These are phyloP conservation scores for Tachysurus fulvidraco DNA, from an alignment of 2,113 vertebrate genomes.

Conservation along the genomic window DNA sequence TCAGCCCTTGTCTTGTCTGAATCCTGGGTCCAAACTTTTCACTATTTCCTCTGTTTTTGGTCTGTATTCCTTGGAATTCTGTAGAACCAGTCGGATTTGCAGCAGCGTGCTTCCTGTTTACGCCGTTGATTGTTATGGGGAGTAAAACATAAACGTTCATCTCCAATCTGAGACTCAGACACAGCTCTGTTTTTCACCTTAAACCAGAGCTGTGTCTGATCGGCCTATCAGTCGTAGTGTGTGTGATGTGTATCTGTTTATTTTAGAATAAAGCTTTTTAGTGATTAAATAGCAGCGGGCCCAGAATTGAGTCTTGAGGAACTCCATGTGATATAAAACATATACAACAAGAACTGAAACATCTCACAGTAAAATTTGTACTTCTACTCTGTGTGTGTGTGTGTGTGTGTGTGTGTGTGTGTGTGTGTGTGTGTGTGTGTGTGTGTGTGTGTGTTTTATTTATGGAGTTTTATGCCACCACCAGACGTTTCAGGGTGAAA, in stretches of 20 bases:
- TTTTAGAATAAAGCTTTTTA: neutral
- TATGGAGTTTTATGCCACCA: too few relatives aligned
- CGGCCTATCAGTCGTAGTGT: neutral
- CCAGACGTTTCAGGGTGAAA: too few relatives aligned
- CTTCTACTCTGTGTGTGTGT: neutral
- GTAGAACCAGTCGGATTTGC: neutral
- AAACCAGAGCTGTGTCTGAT: neutral
- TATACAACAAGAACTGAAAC: neutral
- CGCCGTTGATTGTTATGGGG: neutral
- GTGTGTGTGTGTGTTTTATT: neutral
- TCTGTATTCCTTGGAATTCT: neutral
- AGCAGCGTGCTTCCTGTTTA: neutral
- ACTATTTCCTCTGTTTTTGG: neutral
- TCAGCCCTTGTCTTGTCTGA: neutral
- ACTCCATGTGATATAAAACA: neutral
- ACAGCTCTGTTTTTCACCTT: too few relatives aligned
- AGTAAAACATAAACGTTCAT: neutral
- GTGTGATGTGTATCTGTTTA: neutral
- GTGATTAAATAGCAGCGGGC: neutral
- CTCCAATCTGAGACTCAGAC: neutral
- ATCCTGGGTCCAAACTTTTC: neutral
- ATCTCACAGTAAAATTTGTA: neutral
- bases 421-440: accelerated
- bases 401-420: neutral
- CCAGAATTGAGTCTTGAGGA: neutral